These are phyloP conservation scores for Chitala chitala DNA, from an alignment of 2,113 vertebrate genomes.

Conservation along the genomic window DNA sequence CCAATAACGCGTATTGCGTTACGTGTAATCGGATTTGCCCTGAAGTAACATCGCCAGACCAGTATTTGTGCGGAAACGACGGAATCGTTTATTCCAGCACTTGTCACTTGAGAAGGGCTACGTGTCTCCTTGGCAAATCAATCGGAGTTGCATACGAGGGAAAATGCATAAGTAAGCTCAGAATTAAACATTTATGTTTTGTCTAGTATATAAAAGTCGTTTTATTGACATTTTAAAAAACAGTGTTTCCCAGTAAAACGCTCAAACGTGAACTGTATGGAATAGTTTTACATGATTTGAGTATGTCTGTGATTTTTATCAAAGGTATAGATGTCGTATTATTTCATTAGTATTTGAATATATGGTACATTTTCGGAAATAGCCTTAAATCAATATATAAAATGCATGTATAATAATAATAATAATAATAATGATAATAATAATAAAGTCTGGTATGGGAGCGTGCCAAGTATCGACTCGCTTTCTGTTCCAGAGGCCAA, in stretches of 20 bases:
- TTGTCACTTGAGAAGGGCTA: constrained; percentile 92
- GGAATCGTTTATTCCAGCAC: constrained; percentile 90
- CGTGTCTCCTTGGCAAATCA: constrained; percentile 89
- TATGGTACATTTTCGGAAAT: too few relatives aligned
- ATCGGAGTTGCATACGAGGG: constrained; percentile 96
- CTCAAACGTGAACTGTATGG: too few relatives aligned
- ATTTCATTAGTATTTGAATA: too few relatives aligned
- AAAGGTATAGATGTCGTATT: too few relatives aligned
- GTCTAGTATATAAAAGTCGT: not conserved
- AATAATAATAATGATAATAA: too few relatives aligned
- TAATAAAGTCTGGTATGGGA: too few relatives aligned
- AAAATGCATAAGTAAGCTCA: constrained; percentile 92
- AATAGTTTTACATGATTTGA: too few relatives aligned
- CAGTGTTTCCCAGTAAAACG: too few relatives aligned
- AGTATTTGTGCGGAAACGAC: constrained; percentile 96
- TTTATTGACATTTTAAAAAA: not conserved
- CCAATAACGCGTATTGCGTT: constrained; percentile 95
- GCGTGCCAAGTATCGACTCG: too few relatives aligned
- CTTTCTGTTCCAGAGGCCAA: constrained; percentile 80
- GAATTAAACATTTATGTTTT: not conserved
- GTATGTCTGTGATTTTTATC: too few relatives aligned
- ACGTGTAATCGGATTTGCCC: constrained; percentile 95
- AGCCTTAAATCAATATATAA: too few relatives aligned
- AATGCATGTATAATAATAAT: too few relatives aligned
- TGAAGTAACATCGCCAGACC: constrained; percentile 84